phyloP scores from a whole-genome alignment of 2,797 vertebrate species.

The Alfaro cultratus region DNA sequence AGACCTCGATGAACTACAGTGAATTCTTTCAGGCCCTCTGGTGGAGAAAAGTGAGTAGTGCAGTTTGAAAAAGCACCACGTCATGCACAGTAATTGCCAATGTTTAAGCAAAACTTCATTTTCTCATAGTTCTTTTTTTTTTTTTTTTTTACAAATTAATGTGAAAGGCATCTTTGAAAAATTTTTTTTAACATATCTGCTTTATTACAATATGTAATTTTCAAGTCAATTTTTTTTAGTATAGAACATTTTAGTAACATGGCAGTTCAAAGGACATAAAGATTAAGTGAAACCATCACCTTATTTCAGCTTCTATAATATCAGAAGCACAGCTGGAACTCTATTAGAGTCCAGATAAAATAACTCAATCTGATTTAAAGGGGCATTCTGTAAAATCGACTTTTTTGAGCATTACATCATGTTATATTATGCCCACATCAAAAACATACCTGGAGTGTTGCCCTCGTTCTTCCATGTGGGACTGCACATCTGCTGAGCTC shows the following conservation, averaged over 20 bases:
- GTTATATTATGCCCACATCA: too few relatives aligned
- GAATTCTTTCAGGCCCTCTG: conserved; percentile 1
- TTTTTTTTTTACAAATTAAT: background rate
- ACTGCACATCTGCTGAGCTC: too few relatives aligned
- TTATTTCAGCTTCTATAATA: background rate
- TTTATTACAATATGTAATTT: background rate
- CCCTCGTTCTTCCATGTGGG: too few relatives aligned
- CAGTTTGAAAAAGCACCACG: background rate
- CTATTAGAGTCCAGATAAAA: background rate
- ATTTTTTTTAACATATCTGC: background rate
- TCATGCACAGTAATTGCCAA: background rate
- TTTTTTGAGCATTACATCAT: too few relatives aligned
- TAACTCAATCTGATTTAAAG: background rate
- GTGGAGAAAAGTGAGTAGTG: conserved; percentile 6
- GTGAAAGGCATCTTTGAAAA: background rate
- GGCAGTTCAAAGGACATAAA: background rate
- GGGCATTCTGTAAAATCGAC: too few relatives aligned
- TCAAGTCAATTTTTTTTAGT: background rate
- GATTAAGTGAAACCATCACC: background rate
- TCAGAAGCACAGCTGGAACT: background rate
- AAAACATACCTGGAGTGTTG: too few relatives aligned
- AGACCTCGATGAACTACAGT: background rate
- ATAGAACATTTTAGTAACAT: background rate
- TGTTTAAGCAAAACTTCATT: background rate
- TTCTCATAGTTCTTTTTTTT: background rate